phyloP scores from a whole-genome alignment of 2,888 invertebrate species.

The Netelia fuscicornis region DNA sequence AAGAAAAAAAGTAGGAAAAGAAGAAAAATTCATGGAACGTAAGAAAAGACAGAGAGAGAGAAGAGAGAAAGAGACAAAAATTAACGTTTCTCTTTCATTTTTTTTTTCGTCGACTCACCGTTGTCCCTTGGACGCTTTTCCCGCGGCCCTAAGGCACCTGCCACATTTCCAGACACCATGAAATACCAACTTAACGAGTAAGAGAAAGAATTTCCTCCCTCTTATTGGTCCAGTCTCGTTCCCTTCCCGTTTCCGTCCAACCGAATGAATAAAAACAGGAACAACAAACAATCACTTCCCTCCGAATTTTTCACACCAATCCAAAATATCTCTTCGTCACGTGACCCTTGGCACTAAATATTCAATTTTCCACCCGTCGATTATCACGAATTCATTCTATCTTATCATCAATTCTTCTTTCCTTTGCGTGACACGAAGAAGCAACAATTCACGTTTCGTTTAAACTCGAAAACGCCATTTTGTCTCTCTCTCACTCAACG shows the following conservation, averaged over 20 bases:
- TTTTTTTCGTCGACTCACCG: constrained; percentile 63
- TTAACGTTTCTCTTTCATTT: constrained; percentile 35
- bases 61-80: constrained; percentile 11
- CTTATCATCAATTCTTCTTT: background rate
- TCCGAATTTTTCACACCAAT: background rate
- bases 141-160: constrained; percentile 44
- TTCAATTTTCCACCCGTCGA: constrained; percentile 20
- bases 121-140: constrained; percentile 37
- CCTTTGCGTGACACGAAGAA: background rate
- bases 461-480: constrained; percentile 1
- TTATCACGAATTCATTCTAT: background rate
- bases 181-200: constrained; percentile 17
- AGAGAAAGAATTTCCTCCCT: constrained; percentile 19
- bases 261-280: background rate
- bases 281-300: background rate
- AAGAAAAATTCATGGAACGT: background rate
- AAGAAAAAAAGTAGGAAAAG: constrained; percentile 13
- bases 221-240: constrained; percentile 18
- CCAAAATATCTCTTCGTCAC: constrained; percentile 5
- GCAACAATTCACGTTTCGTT: background rate
- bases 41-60: background rate
- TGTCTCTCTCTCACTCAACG: background rate
- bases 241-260: constrained; percentile 48
- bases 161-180: constrained; percentile 53
- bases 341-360: background rate